phyloP scores from a whole-genome alignment of 2,888 invertebrate genomes.

The Dioctria linearis region DNA sequence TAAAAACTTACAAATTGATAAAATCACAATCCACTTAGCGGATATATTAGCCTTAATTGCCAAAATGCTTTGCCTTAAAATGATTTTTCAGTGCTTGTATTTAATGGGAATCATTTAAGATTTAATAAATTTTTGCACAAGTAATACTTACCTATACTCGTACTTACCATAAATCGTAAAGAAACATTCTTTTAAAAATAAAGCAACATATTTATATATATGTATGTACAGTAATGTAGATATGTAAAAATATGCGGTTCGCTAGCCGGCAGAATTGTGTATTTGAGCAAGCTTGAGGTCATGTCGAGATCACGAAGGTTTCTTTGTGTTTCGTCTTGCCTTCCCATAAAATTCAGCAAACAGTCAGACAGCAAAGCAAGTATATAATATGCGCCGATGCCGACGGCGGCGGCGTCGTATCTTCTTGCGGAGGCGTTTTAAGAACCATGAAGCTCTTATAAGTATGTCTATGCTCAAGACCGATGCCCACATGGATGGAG shows the following conservation, averaged over 20 bases:
- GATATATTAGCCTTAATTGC: no score
- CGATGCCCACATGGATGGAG: conserved; percentile 60
- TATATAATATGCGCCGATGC: no score
- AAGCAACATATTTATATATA: conserved; percentile 10
- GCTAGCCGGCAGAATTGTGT: conserved; percentile 19
- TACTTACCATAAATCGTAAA: no score
- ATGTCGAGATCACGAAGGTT: conserved; percentile 48
- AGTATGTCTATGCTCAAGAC: conserved; percentile 60
- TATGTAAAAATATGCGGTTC: neutral
- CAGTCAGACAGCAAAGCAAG: conserved; percentile 47
- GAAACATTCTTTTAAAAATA: neutral
- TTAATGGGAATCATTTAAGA: no score
- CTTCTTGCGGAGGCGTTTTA: conserved; percentile 57
- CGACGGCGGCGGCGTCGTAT: conserved; percentile 56
- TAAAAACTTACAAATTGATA: no score
- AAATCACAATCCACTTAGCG: no score
- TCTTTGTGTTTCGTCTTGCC: conserved; percentile 32
- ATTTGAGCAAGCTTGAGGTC: conserved; percentile 52
- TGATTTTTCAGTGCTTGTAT: no score
- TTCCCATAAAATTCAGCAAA: conserved; percentile 51
- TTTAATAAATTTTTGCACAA: no score
- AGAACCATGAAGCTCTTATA: conserved; percentile 62
- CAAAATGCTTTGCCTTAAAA: no score
- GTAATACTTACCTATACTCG: no score
- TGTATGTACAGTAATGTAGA: neutral